Evolutionary conservation across 1,140 invertebrate species (phyloP).

Genomic region (Bombus superbus): DNA sequence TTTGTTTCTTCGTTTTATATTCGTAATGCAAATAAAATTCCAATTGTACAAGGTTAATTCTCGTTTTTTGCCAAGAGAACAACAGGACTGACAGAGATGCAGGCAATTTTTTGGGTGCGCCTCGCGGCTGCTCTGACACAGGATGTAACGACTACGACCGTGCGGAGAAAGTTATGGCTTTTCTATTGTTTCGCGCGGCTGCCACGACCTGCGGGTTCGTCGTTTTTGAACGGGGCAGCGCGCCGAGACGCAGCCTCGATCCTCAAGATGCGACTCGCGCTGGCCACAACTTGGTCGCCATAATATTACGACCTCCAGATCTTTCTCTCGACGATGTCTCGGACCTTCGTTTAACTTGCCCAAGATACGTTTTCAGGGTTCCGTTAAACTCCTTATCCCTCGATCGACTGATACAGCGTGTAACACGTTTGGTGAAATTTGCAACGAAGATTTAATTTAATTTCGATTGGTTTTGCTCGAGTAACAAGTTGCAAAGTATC

Average conservation of each 20-base stretch:
- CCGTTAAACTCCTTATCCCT: not conserved
- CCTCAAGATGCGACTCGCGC: not conserved
- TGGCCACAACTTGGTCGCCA: not conserved
- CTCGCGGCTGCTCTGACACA: conserved; percentile 48
- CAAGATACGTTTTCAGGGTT: not conserved
- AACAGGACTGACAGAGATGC: conserved; percentile 23
- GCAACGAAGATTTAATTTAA: not conserved
- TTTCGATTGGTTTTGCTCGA: not conserved
- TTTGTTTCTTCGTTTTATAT: no score
- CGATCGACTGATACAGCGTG: not conserved
- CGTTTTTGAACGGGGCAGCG: conserved; percentile 54
- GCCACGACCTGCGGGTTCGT: conserved; percentile 55
- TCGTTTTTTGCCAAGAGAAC: not conserved
- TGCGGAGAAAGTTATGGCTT: conserved; percentile 80
- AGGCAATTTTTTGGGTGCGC: conserved; percentile 57
- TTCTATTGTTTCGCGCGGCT: conserved; percentile 79
- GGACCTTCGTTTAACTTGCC: not conserved
- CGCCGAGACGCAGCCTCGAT: conserved; percentile 6
- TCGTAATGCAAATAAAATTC: no score
- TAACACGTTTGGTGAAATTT: not conserved
- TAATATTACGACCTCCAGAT: conserved; percentile 6
- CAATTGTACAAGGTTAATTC: no score
- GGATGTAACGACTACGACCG: conserved; percentile 57
- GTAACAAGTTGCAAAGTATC: no score
- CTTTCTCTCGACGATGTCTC: not conserved